Evolutionary conservation across 1,140 invertebrate species (phyloP).

Genomic region (Onthophagus taurus): DNA sequence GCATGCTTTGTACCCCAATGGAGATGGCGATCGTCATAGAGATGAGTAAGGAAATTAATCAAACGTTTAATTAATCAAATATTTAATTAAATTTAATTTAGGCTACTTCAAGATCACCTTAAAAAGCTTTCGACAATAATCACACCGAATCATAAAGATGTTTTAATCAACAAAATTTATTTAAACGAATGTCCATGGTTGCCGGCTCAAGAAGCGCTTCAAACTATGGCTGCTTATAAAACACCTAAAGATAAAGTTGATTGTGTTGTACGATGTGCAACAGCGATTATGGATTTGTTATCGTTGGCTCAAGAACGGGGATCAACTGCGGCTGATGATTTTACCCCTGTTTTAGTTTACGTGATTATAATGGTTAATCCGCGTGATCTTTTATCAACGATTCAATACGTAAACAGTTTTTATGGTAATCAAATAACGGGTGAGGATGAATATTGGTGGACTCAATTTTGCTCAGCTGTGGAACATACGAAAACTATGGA

Average conservation of each 20-base stretch:
- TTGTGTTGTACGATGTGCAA: slow-evolving; percentile 74
- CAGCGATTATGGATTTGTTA: slow-evolving; percentile 88
- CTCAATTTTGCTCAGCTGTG: slow-evolving; percentile 91
- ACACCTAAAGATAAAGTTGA: slow-evolving; percentile 91
- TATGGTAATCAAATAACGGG: slow-evolving; percentile 75
- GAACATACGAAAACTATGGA: slow-evolving; percentile 99
- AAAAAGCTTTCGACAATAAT: slow-evolving; percentile 69
- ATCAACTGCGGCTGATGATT: slow-evolving; percentile 92
- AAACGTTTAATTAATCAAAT: slow-evolving; percentile 6
- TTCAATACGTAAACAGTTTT: slow-evolving; percentile 93
- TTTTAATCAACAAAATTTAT: slow-evolving; percentile 72
- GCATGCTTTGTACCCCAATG: slow-evolving; percentile 92
- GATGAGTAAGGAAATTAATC: slow-evolving; percentile 57
- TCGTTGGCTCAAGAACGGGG: slow-evolving; percentile 68
- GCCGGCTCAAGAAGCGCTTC: slow-evolving; percentile 90
- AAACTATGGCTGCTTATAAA: slow-evolving; percentile 86
- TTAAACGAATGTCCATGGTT: slow-evolving; percentile 92
- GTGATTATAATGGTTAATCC: slow-evolving; percentile 97
- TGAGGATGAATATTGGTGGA: slow-evolving; percentile 97
- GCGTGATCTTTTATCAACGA: slow-evolving; percentile 85
- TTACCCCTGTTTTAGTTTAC: slow-evolving; percentile 93
- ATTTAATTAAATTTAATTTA: slow-evolving; percentile 32
- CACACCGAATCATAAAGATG: slow-evolving; percentile 73
- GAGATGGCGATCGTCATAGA: slow-evolving; percentile 85
- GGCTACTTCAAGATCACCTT: slow-evolving; percentile 81